Base-by-base conservation (phyloP, 2,888 invertebrate species). In the Ypsolopha scabrella region DNA sequence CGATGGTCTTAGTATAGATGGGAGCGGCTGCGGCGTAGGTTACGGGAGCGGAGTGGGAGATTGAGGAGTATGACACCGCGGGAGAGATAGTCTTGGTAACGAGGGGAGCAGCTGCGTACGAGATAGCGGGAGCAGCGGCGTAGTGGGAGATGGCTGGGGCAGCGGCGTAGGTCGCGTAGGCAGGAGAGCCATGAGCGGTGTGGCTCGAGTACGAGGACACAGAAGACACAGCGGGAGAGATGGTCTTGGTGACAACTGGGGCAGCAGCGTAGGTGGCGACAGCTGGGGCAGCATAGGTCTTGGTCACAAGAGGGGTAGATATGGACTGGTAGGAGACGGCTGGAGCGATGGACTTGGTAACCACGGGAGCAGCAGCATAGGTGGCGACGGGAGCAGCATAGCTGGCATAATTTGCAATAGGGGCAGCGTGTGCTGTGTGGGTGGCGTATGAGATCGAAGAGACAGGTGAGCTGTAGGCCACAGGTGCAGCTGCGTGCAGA, bases 91-190 rank as follows among this genome's bases (percentile, higher is more conserved):
- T 41, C 50, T 62, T 57, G 51, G 62, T 58, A 36, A 72, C 62
- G 38, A 80, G 68, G 49, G 83, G 76, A 52, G 80, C 73, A 55
- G 80, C 78, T 51, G 72, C 57, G 50, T 58, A 58, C 57, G 70
- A 68, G 24, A 24, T 4, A 24, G 24, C 24, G 24, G 24, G 24
- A 34, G 55, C 51, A 9, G 53, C 53, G 41, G 53, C 41, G 37
- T 52, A 48, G 39, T 56, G 57, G 24, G 24, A 24, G 24, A 24
- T 24, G 24, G 53, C 53, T 1, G 53, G 51, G 13, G 54, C 54
- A 10, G 44, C 49, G 43, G 39, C 13, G 38, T 51, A 38, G 41
- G 45, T 14, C 7, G 51, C 44, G 51, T 36, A n/a, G 33, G 51
- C 48, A 68, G 53, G 72, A 72, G 53, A 65, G 67, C 38, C 62